Evolutionary conservation across 2,113 vertebrate species (phyloP).

Genomic region (Anhinga anhinga): DNA sequence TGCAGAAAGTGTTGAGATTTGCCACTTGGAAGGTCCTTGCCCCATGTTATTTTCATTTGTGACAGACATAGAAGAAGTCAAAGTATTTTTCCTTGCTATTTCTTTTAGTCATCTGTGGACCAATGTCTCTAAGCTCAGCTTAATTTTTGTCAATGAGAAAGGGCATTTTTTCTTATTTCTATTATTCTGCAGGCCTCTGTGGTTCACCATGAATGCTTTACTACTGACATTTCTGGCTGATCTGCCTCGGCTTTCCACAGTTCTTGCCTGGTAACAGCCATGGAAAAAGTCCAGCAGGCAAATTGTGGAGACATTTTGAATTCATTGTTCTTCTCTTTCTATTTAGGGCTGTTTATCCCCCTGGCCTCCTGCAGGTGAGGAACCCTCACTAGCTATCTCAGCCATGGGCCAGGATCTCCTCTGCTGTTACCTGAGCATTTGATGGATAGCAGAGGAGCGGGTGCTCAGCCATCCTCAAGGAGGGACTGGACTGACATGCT

Average conservation of each 20-base stretch:
- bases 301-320: neutral
- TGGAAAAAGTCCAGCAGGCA: neutral
- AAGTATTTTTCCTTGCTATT: neutral
- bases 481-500: neutral
- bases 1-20: neutral
- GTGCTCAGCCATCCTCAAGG: accelerated
- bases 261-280: neutral
- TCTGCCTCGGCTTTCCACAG: neutral
- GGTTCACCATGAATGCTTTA: neutral
- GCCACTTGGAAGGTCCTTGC: neutral
- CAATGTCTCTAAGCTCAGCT: neutral
- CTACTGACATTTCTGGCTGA: neutral
- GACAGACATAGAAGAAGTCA: neutral
- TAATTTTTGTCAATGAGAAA: neutral
- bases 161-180: neutral
- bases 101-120: neutral
- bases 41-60: neutral
- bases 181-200: neutral
- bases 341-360: neutral
- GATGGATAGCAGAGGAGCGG: neutral
- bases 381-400: neutral
- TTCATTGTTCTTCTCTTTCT: neutral
- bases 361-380: neutral
- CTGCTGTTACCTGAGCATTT: accelerated
- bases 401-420: neutral